Base-by-base conservation (phyloP, 2,888 invertebrate genomes). In the Brachyptera putata region DNA sequence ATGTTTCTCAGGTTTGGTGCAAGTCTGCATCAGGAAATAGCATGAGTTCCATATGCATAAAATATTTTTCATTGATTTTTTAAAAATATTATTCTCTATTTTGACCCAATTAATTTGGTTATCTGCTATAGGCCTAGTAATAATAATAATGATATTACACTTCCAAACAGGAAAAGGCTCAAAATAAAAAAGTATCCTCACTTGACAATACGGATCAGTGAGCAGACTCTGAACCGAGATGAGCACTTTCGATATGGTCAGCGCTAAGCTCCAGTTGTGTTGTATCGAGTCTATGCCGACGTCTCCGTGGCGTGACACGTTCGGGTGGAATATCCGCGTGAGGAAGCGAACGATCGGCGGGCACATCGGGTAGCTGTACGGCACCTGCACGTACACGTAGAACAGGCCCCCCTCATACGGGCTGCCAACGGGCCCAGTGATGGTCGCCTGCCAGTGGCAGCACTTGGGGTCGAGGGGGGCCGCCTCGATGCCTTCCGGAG, bases 331-430 rank as follows among this genome's bases (percentile, higher is more conserved):
- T 67, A 96, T 91, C 75, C 90, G 91, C 0, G 95, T 95, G 63
- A 95, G 80, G 78, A 96, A 96, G 18, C 94, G 81, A 1, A 95
- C 94, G 60, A 89, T 85, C 0, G 96, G 95, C 14, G 96, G 95
- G 67, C 84, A 82, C 87, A 96, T 87, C 1, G 96, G 95, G 77
- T 95, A 95, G 66, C 87, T 78, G 70, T 59, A 68, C 56, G 64
- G 64, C 9, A 65, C 58, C 76, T 92, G 91, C 62, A 96, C 82
- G 73, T 92, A 93, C 4, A 96, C 80, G 72, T 89, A 93, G 76
- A 96, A 96, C 61, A 91, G 80, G 5, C 95, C 95, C 14, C 95
- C 95, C 74, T 95, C 95, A 71, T 95, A 96, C 0, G 95, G 94
- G 72, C 93, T 94, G 30, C 92, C 93, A 26, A 86, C 85, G 7